A percentile compares a stretch with the other conserved stretches of the same genome.
Evolutionary conservation across 2,797 vertebrate genomes (phyloP).

Genomic region (Varecia variegata): DNA sequence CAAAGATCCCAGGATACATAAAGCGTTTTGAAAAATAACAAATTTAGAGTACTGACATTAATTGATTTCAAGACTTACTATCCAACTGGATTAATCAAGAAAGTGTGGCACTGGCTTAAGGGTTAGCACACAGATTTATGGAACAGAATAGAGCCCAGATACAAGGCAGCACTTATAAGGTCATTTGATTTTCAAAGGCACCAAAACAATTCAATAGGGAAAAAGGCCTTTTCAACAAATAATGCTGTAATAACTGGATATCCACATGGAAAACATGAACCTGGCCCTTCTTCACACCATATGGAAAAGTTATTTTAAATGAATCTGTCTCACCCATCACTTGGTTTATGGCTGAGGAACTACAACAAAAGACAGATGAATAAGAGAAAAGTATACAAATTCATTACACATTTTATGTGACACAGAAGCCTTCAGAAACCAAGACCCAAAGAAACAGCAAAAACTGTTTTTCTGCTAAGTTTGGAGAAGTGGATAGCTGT

Average conservation of each 20-base stretch:
- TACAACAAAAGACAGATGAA: background rate
- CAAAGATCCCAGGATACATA: background rate
- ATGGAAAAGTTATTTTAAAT: background rate
- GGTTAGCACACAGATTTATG: background rate
- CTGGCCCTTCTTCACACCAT: background rate
- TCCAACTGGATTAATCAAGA: background rate
- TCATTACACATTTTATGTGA: background rate
- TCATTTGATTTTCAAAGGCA: background rate
- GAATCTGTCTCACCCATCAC: background rate
- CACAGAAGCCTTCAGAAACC: background rate
- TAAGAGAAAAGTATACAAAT: background rate
- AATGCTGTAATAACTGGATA: background rate
- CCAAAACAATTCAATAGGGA: background rate
- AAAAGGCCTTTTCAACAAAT: background rate
- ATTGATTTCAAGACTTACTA: background rate
- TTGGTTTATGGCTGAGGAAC: background rate
- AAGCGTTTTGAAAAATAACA: constrained; percentile 7
- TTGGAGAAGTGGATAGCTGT: background rate
- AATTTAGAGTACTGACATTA: background rate
- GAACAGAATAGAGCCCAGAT: background rate
- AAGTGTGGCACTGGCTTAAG: background rate
- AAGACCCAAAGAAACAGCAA: background rate
- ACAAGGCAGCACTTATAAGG: background rate
- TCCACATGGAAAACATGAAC: background rate
- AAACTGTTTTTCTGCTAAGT: background rate